These are phyloP conservation scores for Neomonachus schauinslandi DNA, from an alignment of 2,113 vertebrate genomes.

Conservation along the genomic window DNA sequence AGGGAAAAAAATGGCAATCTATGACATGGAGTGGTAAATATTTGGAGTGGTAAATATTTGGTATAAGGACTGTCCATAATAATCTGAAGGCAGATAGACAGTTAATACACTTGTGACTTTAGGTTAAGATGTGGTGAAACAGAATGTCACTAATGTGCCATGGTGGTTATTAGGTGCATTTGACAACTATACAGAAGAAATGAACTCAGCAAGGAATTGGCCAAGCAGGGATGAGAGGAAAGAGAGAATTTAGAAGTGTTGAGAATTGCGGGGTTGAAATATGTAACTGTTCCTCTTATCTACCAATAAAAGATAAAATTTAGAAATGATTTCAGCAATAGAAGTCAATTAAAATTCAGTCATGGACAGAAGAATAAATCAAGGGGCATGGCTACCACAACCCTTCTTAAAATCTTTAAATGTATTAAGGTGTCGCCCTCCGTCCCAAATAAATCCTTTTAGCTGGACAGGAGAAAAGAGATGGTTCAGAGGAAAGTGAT, in stretches of 20 bases:
- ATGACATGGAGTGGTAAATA: background rate
- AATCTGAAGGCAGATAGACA: background rate
- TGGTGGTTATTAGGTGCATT: background rate
- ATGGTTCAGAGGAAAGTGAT: background rate
- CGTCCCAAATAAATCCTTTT: background rate
- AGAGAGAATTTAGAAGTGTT: background rate
- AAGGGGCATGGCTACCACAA: background rate
- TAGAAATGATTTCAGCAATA: background rate
- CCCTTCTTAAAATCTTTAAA: background rate
- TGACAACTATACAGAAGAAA: background rate
- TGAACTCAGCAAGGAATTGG: background rate
- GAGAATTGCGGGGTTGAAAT: background rate
- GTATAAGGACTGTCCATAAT: background rate
- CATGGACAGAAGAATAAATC: background rate
- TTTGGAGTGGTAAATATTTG: background rate
- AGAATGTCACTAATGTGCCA: background rate
- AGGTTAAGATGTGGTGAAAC: background rate
- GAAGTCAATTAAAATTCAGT: background rate
- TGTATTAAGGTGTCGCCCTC: background rate
- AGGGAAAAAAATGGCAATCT: background rate
- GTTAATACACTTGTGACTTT: conserved; percentile 5
- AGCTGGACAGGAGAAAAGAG: background rate
- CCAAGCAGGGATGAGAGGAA: background rate
- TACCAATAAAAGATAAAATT: conserved; percentile 7
- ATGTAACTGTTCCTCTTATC: background rate